Evolutionary conservation across 2,113 vertebrate species (phyloP).

Genomic region (Orthonyx spaldingii): DNA sequence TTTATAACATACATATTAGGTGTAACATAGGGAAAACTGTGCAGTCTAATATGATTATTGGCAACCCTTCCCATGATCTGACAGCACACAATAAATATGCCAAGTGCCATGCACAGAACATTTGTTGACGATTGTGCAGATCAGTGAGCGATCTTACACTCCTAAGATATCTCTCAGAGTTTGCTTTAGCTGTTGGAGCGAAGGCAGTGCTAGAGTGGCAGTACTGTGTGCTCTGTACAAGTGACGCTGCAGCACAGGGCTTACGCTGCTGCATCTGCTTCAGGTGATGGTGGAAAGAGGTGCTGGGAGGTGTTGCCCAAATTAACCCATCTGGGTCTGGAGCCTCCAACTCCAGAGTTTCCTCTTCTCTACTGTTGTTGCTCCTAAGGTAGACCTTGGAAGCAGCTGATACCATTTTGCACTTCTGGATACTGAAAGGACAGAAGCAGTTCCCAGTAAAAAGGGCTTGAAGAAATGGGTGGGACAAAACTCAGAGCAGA

Average conservation of each 20-base stretch:
- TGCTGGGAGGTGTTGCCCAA: neutral
- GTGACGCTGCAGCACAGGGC: neutral
- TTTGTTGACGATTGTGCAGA: neutral
- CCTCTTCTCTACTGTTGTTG: neutral
- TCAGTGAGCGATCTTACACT: rapidly evolving
- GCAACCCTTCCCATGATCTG: neutral
- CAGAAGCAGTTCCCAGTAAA: neutral
- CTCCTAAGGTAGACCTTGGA: neutral
- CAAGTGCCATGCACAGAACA: neutral
- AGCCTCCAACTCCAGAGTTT: neutral
- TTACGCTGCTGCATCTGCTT: rapidly evolving
- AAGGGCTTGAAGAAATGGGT: neutral
- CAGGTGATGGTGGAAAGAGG: neutral
- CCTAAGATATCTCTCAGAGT: neutral
- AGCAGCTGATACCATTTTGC: neutral
- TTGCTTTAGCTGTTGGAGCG: neutral
- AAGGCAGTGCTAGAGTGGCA: neutral
- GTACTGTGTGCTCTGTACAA: rapidly evolving
- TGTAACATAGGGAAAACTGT: rapidly evolving
- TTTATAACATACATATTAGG: neutral
- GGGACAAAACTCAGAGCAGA: no score
- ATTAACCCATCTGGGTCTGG: neutral
- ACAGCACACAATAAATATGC: neutral
- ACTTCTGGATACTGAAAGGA: neutral
- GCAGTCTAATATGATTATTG: neutral